Base-by-base conservation (phyloP, 1,140 invertebrate genomes). In the Lepidotrigona ventralis region DNA sequence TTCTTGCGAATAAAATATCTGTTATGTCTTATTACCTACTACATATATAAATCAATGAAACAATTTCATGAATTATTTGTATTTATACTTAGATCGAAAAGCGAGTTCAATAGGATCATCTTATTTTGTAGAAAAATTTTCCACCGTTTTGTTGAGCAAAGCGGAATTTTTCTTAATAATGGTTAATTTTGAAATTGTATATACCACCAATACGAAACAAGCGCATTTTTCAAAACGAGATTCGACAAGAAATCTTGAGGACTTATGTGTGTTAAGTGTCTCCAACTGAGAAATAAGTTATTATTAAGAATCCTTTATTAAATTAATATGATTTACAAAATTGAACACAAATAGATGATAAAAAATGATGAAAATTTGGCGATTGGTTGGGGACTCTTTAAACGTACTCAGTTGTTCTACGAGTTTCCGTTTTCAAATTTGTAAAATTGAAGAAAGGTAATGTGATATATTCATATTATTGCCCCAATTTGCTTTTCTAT, bases 401-500 rank as follows among this genome's bases (percentile, higher is more conserved):
- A 58, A 54, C 14, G 26, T 73, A 26, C n/a, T 69, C 51, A 23
- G 26, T 19, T 70, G 60, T 60, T 83, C 53, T 60, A 51, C 75
- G 29, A 78, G 23, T 70, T 88, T 84, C 56, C 54, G n/a, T 85
- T 78, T 78, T 88, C 78, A 66, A 85, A 82, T 84, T 74, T 75
- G 4, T 85, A 76, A 82, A 71, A 81, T 78, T 73, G 81, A 83
- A 81, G 56, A 88, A 88, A 89, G 90, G 86, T 92, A 91, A 92
- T 90, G 90, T 69, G 90, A 92, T 91, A 90, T 90, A 88, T 75
- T 76, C 82, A 60, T 89, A 86, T 82, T 77, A 83, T 60, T 76
- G 83, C 86, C 90, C 90, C 89, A 91, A 91, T 87, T 89, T 92
- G 89, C 88, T 91, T 91, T 92, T 89, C 56, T 53, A 81, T 56